phyloP scores from a whole-genome alignment of 2,113 vertebrate genomes.

The Lutjanus erythropterus region DNA sequence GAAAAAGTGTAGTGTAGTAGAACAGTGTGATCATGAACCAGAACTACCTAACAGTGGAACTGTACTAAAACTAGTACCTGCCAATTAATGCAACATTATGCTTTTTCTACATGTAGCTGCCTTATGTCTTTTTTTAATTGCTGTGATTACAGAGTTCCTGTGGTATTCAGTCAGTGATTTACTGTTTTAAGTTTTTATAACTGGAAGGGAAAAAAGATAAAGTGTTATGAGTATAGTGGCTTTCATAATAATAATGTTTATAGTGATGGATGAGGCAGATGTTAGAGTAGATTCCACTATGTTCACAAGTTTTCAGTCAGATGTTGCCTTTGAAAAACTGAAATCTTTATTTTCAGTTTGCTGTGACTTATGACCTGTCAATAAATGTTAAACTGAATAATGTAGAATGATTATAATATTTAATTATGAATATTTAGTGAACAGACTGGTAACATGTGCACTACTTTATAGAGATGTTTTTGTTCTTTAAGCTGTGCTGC shows the following conservation, averaged over 20 bases:
- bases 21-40: not conserved
- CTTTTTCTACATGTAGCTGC: not conserved
- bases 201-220: not conserved
- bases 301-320: too few relatives aligned
- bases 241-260: not conserved
- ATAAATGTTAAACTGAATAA: not conserved
- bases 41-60: not conserved
- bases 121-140: not conserved
- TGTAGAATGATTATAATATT: not conserved
- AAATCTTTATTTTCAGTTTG: not conserved
- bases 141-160: not conserved
- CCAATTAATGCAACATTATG: not conserved
- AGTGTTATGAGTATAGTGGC: not conserved
- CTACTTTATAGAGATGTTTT: not conserved
- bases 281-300: not conserved
- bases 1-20: too few relatives aligned
- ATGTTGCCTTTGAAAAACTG: not conserved
- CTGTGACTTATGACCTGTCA: not conserved
- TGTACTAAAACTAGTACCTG: not conserved
- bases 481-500: not conserved
- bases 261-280: not conserved
- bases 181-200: not conserved
- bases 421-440: not conserved
- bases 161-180: not conserved
- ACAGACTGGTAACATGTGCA: not conserved